Base-by-base conservation (phyloP, 2,888 invertebrate species). In the Clusia tigrina region DNA sequence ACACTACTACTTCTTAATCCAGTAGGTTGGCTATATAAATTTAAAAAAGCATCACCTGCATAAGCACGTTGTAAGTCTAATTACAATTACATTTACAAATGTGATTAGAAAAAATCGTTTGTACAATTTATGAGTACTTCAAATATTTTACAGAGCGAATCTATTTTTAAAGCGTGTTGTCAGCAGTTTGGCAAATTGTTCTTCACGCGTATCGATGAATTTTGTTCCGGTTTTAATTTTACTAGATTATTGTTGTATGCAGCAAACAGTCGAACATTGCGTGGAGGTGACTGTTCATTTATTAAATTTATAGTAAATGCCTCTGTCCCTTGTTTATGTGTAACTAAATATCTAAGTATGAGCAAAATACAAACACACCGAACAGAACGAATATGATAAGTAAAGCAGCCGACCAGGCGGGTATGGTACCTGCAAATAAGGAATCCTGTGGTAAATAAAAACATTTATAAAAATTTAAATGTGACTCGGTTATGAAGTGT, bases 341-440 rank as follows among this genome's bases (percentile, higher is more conserved):
- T n/a, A n/a, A n/a, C n/a, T 83, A 91, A 82, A 95, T 90, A 76
- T 91, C 94, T 81, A 95, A 79, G 84, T 91, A 94, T 71, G 94
- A 93, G 86, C 94, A 94, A 71, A 93, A 78, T 67, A 90, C 85
- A 85, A 95, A 94, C 64, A 93, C 91, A 77, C 89, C 86, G 82
- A 93, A 90, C 64, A 95, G 86, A 70, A 91, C 90, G 70, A 90
- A 83, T 66, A 94, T 85, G 71, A 95, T 90, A 58, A 93, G 86
- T 67, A 91, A 73, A 64, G 93, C 87, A 74, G 92, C 93, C 67
- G 92, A 82, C 93, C 93, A 94, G 67, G 90, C 89, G 64, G 94
- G 94, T 77, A 94, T 86, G 60, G 91, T 90, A 84, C 88, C 94
- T 94, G 87, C 55, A 88, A 87, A 62, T 69, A 74, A 15, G 15